Conservation (phyloP, 2,888 invertebrate species). For the Boloria euphrosyne region DNA sequence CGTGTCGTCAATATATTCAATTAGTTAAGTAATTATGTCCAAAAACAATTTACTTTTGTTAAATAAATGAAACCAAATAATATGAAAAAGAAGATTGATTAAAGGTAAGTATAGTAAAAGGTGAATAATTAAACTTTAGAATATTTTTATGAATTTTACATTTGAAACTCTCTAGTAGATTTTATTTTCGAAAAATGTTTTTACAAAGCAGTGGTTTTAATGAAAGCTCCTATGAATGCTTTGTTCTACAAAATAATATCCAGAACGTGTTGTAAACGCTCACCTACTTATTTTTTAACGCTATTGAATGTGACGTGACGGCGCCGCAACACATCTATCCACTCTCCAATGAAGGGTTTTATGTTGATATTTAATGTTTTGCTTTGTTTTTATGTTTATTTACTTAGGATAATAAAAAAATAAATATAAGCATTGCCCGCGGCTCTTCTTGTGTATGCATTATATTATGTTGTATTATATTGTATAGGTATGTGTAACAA, state of each 20-base stretch:
- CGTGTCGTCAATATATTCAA: too few species aligned
- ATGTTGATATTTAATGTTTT: conserved; percentile 7
- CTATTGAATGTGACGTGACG: conserved; percentile 30
- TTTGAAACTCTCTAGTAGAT: neutral
- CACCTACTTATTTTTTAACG: conserved; percentile 29
- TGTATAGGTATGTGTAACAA: too few species aligned
- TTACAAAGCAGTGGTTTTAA: neutral
- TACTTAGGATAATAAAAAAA: neutral
- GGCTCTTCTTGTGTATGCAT: too few species aligned
- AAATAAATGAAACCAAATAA: too few species aligned
- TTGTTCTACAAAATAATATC: conserved; percentile 17
- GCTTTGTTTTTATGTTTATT: neutral
- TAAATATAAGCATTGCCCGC: neutral
- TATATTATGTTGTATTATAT: too few species aligned
- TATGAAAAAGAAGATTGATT: conserved; percentile 41
- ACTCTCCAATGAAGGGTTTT: conserved; percentile 12
- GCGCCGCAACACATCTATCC: conserved; percentile 29
- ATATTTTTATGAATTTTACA: neutral
- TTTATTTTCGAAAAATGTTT: neutral
- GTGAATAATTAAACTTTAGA: neutral
- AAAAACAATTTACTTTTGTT: too few species aligned
- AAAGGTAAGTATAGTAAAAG: conserved; percentile 28
- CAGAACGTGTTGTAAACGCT: conserved; percentile 21
- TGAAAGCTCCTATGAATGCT: conserved; percentile 8
- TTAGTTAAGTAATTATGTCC: too few species aligned